Evolutionary conservation across 2,797 vertebrate genomes (phyloP).

Genomic region (Dryobates pubescens): DNA sequence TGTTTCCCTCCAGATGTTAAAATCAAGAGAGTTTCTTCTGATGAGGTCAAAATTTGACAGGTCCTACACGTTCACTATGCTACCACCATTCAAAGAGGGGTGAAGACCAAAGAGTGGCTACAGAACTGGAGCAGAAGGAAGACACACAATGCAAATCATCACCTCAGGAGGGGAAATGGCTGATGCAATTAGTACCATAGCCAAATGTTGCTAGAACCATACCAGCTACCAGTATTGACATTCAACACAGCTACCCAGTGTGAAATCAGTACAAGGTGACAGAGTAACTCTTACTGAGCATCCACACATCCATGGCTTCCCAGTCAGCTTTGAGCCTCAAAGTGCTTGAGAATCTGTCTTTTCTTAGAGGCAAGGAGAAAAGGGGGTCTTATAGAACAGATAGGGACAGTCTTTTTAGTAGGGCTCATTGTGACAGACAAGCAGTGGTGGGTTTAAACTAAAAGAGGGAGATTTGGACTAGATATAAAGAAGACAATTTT

Average conservation of each 20-base stretch:
- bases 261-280: not conserved
- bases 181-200: not conserved
- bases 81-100: not conserved
- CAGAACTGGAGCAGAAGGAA: not conserved
- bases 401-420: too few relatives aligned
- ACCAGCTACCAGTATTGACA: not conserved
- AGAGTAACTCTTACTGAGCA: not conserved
- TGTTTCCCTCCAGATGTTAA: not conserved
- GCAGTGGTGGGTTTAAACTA: too few relatives aligned
- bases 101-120: not conserved
- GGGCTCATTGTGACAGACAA: too few relatives aligned
- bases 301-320: not conserved
- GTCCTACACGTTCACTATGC: not conserved
- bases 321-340: not conserved
- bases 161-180: not conserved
- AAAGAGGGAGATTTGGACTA: too few relatives aligned
- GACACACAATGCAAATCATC: fast-evolving
- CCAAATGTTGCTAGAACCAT: not conserved
- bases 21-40: not conserved
- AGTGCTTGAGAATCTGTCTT: not conserved
- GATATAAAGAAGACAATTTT: too few relatives aligned
- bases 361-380: not conserved
- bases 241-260: fast-evolving
- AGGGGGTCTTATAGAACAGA: not conserved
- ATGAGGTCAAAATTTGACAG: not conserved